phyloP scores from a whole-genome alignment of 1,140 invertebrate genomes.

The Caenorhabditis briggsae region DNA sequence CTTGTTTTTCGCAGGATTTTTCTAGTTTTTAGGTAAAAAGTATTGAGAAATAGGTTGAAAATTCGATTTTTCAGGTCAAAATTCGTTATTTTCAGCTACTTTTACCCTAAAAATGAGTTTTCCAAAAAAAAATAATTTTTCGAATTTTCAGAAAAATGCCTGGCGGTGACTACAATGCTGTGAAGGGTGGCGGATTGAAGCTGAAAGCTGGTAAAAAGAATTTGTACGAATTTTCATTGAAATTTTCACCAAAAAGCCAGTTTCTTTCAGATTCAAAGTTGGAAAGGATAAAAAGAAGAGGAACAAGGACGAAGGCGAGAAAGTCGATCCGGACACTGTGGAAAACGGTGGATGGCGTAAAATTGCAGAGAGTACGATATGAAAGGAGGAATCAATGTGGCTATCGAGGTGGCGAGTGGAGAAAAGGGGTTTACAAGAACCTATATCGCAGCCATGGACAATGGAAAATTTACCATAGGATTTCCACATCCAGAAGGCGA shows the following conservation, averaged over 20 bases:
- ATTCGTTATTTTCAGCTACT: too few species aligned
- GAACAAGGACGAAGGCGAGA: constrained; percentile 55
- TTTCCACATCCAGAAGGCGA: constrained; percentile 65
- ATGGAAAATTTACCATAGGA: constrained; percentile 69
- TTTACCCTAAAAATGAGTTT: neutral
- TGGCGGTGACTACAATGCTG: constrained; percentile 60
- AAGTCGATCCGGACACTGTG: constrained; percentile 62
- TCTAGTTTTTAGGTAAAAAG: too few species aligned
- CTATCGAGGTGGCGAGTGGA: constrained; percentile 62
- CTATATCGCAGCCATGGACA: constrained; percentile 68
- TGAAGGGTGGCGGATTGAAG: constrained; percentile 65
- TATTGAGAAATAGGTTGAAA: too few species aligned
- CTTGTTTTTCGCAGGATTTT: too few species aligned
- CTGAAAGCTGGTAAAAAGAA: constrained; percentile 64
- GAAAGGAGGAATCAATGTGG: constrained; percentile 66
- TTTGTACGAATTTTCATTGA: constrained; percentile 49
- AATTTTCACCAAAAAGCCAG: neutral
- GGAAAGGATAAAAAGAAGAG: constrained; percentile 66
- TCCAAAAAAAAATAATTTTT: neutral
- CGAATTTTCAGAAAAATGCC: constrained; percentile 46
- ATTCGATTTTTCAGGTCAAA: too few species aligned
- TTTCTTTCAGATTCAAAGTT: constrained; percentile 65
- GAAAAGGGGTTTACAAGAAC: constrained; percentile 2
- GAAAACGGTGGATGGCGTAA: constrained; percentile 65
- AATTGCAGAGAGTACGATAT: constrained; percentile 64